Percentiles rank a stretch among this genome's conserved stretches.
Evolutionary conservation across 2,797 vertebrate genomes (phyloP).

Genomic region (Crossoptilon crossoptilon): DNA sequence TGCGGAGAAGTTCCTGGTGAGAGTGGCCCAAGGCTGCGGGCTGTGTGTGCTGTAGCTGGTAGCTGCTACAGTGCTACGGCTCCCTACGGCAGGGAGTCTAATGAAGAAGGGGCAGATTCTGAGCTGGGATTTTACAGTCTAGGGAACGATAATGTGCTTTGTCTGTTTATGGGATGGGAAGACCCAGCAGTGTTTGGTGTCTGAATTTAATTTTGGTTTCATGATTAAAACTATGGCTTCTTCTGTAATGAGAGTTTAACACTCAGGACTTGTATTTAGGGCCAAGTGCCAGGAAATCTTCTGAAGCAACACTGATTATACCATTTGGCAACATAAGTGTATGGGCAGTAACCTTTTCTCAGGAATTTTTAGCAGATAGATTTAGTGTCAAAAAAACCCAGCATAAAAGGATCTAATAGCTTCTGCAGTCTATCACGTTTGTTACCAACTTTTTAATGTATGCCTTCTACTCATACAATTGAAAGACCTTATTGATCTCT

Average conservation of each 20-base stretch:
- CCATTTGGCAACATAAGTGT: constrained; percentile 45
- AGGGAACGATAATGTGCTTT: neutral
- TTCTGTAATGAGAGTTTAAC: constrained; percentile 38
- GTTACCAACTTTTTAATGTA: constrained; percentile 55
- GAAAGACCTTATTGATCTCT: constrained; percentile 67
- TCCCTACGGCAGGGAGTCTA: neutral
- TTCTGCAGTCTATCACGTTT: constrained; percentile 36
- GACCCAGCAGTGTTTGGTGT: neutral
- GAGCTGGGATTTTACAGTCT: neutral
- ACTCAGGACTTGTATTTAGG: constrained; percentile 2
- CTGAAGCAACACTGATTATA: constrained; percentile 20
- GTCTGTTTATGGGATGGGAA: neutral
- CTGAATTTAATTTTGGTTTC: neutral
- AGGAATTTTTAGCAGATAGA: constrained; percentile 54
- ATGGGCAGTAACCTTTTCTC: constrained; percentile 64
- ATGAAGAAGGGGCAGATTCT: neutral
- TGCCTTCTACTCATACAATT: constrained; percentile 47
- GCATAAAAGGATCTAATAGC: constrained; percentile 32
- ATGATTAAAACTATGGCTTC: neutral
- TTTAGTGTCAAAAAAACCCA: constrained; percentile 52
- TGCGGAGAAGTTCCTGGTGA: neutral
- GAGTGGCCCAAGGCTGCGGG: neutral
- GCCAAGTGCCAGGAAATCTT: constrained; percentile 48
- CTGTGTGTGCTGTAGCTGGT: rapidly evolving
- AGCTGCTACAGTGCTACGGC: neutral